Evolutionary conservation across 2,888 invertebrate genomes (phyloP).

Genomic region (Chrysolina oricalcia): DNA sequence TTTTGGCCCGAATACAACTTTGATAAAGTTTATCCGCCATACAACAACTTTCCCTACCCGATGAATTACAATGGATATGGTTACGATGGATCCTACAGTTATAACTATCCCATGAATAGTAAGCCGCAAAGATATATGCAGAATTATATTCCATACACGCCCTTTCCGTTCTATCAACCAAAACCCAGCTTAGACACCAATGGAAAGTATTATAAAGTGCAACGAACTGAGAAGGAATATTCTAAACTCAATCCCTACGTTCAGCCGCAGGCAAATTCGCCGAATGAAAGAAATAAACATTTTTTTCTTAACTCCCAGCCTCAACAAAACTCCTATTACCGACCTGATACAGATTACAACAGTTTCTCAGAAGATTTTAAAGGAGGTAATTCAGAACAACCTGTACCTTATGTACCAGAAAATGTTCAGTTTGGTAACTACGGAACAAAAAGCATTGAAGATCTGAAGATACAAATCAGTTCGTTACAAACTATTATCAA

Average conservation of each 20-base stretch:
- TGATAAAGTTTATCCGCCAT: neutral
- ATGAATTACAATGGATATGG: neutral
- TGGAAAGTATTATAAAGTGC: neutral
- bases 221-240: neutral
- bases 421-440: slow-evolving; percentile 11
- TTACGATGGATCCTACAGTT: neutral
- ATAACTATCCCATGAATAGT: neutral
- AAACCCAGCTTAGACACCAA: neutral
- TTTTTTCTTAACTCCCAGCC: slow-evolving; percentile 44
- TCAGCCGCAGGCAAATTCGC: neutral
- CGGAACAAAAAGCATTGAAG: slow-evolving; percentile 52
- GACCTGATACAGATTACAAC: slow-evolving; percentile 7
- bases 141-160: neutral
- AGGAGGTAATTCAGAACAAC: slow-evolving; percentile 7
- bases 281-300: slow-evolving; percentile 32
- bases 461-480: slow-evolving; percentile 64
- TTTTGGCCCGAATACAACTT: slow-evolving; percentile 29
- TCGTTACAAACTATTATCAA: slow-evolving; percentile 64
- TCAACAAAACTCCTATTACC: neutral
- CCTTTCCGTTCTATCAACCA: neutral
- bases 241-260: neutral
- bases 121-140: neutral
- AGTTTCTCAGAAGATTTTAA: neutral
- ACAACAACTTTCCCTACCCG: neutral
- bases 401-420: slow-evolving; percentile 14